phyloP scores from a whole-genome alignment of 2,888 invertebrate genomes.

The Byasa hedistus region DNA sequence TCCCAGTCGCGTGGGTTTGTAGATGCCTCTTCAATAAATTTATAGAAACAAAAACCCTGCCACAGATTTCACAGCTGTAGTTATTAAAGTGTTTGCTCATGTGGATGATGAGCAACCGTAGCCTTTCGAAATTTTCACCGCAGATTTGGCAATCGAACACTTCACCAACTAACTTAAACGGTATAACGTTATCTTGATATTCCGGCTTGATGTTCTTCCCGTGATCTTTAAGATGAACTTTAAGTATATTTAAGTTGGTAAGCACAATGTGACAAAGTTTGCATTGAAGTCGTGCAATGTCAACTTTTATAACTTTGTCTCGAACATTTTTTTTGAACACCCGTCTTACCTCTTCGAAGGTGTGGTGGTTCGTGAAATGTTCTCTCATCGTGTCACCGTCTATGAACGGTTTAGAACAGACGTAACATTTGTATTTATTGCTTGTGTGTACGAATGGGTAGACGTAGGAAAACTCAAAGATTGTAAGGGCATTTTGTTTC shows the following conservation, averaged over 20 bases:
- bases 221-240: conserved; percentile 55
- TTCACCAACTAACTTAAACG: conserved; percentile 55
- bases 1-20: conserved; percentile 56
- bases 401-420: conserved; percentile 52
- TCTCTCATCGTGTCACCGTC: conserved; percentile 48
- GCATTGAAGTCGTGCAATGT: conserved; percentile 55
- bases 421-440: conserved; percentile 62
- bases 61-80: conserved; percentile 65
- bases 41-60: conserved; percentile 56
- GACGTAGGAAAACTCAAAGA: conserved; percentile 58
- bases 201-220: conserved; percentile 49
- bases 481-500: conserved; percentile 54
- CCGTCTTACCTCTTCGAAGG: conserved; percentile 46
- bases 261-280: conserved; percentile 49
- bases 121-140: conserved; percentile 50
- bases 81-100: conserved; percentile 70
- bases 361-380: conserved; percentile 49
- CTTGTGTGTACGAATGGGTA: conserved; percentile 60
- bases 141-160: conserved; percentile 61
- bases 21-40: conserved; percentile 53
- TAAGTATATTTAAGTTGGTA: conserved; percentile 46
- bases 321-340: conserved; percentile 50
- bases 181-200: conserved; percentile 59
- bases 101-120: conserved; percentile 59
- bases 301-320: conserved; percentile 59